phyloP scores from a whole-genome alignment of 2,888 invertebrate species.

The Melieria picta region DNA sequence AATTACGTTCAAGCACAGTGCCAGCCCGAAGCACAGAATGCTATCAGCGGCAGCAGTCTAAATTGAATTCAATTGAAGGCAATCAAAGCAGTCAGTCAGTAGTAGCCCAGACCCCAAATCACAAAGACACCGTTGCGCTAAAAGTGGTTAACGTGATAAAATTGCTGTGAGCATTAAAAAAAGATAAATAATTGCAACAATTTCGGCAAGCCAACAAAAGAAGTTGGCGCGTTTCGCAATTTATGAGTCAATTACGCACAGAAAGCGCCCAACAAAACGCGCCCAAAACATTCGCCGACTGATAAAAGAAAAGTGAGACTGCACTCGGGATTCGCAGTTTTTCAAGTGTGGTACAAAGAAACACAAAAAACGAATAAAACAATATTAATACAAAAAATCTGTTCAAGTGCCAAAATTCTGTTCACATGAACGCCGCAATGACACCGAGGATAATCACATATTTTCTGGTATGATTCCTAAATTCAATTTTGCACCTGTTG shows the following conservation, averaged over 20 bases:
- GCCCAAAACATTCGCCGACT: background rate
- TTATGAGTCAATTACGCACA: background rate
- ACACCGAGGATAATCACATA: constrained; percentile 59
- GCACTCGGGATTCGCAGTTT: constrained; percentile 22
- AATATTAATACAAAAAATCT: constrained; percentile 13
- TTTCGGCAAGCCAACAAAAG: background rate
- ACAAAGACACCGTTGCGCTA: too few relatives aligned
- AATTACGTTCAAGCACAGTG: too few relatives aligned
- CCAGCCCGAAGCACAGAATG: too few relatives aligned
- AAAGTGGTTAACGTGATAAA: too few relatives aligned
- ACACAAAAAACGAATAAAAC: background rate
- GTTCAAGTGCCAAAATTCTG: background rate
- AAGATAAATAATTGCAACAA: constrained; percentile 13
- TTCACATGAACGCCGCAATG: constrained; percentile 46
- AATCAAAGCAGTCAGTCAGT: constrained; percentile 15
- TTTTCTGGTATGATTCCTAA: constrained; percentile 55
- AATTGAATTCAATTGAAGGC: constrained; percentile 41
- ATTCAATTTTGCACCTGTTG: too few relatives aligned
- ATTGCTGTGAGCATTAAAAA: background rate
- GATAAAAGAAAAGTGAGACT: background rate
- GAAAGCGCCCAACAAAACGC: background rate
- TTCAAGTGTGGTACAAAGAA: background rate
- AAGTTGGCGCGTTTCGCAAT: too few relatives aligned
- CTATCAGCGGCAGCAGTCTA: background rate
- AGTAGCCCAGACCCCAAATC: constrained; percentile 10